Evolutionary conservation across 2,888 invertebrate species (phyloP).

Genomic region (Drepanosiphum platanoidis): DNA sequence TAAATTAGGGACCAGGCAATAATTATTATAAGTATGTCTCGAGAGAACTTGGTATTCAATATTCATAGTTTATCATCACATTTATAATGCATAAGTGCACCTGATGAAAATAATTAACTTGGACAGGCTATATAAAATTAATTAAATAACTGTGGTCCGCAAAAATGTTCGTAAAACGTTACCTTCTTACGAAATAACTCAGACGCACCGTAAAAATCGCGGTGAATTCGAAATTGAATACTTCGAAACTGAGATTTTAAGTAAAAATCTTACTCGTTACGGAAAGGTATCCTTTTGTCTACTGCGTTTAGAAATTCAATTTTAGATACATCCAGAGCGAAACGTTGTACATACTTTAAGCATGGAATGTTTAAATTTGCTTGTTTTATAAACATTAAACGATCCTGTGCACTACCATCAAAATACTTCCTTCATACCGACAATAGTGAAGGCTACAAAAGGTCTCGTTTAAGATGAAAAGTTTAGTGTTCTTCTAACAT

Average conservation of each 20-base stretch:
- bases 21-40: neutral
- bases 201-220: neutral
- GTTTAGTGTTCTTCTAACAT: constrained; percentile 14
- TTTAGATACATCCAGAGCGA: neutral
- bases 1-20: neutral
- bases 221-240: neutral
- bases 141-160: neutral
- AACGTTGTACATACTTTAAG: neutral
- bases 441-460: constrained; percentile 6
- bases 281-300: neutral
- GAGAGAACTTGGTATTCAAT: neutral
- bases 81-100: neutral
- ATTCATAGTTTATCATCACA: neutral
- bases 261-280: neutral
- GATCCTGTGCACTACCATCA: constrained; percentile 14
- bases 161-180: neutral
- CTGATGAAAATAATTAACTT: neutral
- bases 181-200: neutral
- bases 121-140: neutral
- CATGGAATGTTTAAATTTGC: constrained; percentile 39
- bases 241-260: neutral
- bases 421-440: constrained; percentile 37
- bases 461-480: constrained; percentile 27
- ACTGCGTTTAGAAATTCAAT: neutral
- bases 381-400: constrained; percentile 29